Evolutionary conservation across 1,140 invertebrate species (phyloP).

Genomic region (Ips typographus): DNA sequence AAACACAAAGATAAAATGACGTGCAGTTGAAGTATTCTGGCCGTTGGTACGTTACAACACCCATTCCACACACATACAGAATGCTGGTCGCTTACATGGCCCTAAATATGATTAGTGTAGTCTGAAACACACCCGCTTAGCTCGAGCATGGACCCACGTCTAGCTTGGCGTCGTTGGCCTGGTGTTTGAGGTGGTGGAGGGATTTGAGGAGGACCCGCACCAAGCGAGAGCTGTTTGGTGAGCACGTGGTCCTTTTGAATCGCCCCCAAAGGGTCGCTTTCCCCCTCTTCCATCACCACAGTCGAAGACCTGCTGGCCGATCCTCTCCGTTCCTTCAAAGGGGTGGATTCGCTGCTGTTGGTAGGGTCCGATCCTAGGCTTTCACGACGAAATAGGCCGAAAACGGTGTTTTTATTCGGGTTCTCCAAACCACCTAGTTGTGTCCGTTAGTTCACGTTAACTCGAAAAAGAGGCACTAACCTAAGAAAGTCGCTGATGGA

Average conservation of each 20-base stretch:
- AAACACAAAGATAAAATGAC: too few species aligned
- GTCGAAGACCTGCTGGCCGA: constrained; percentile 52
- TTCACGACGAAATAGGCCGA: constrained; percentile 69
- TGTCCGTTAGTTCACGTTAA: background rate
- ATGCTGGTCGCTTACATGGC: constrained; percentile 34
- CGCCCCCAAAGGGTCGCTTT: constrained; percentile 58
- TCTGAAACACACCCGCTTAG: constrained; percentile 63
- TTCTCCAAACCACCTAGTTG: constrained; percentile 67
- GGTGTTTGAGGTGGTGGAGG: constrained; percentile 54
- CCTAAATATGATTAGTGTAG: constrained; percentile 46
- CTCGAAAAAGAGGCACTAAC: constrained; percentile 54
- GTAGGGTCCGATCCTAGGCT: constrained; percentile 59
- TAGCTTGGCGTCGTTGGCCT: constrained; percentile 61
- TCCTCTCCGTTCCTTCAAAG: constrained; percentile 50
- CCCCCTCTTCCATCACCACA: constrained; percentile 58
- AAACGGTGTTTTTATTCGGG: constrained; percentile 68
- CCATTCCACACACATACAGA: constrained; percentile 26
- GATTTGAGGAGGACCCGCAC: constrained; percentile 26
- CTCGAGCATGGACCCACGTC: constrained; percentile 68
- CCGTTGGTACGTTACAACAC: constrained; percentile 22
- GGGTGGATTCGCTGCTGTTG: constrained; percentile 53
- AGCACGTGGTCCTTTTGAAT: constrained; percentile 55
- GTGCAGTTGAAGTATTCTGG: background rate
- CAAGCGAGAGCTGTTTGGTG: constrained; percentile 37
- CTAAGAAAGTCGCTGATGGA: constrained; percentile 86